Evolutionary conservation across 2,113 vertebrate species (phyloP).

Genomic region (Lasiurus borealis): DNA sequence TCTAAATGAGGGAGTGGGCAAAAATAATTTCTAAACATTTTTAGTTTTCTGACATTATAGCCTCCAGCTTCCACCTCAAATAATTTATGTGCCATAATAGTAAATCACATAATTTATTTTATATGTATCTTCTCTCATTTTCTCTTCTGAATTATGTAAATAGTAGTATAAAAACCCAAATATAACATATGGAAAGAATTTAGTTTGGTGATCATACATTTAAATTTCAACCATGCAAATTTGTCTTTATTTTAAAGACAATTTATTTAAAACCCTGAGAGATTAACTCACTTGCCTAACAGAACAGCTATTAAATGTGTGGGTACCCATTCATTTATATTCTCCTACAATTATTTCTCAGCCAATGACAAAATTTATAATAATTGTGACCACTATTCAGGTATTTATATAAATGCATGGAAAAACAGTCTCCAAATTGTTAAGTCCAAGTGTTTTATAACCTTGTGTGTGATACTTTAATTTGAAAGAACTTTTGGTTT

Average conservation of each 20-base stretch:
- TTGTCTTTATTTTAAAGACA: slow-evolving; percentile 2
- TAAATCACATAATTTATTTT: background rate
- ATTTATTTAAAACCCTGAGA: background rate
- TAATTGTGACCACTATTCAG: background rate
- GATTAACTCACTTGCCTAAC: background rate
- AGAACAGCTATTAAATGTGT: background rate
- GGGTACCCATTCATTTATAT: background rate
- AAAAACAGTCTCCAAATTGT: background rate
- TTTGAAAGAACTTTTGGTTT: slow-evolving; percentile 49
- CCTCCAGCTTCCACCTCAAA: background rate
- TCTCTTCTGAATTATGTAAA: background rate
- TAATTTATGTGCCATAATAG: background rate
- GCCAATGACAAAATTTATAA: background rate
- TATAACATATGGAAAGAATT: background rate
- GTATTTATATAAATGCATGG: background rate
- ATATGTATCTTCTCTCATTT: background rate
- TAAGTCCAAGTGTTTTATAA: background rate
- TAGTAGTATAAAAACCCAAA: background rate
- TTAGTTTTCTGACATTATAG: background rate
- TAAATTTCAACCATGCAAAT: background rate
- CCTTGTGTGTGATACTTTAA: background rate
- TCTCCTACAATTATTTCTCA: background rate
- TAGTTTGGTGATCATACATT: background rate
- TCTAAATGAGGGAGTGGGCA: background rate
- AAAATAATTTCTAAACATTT: slow-evolving; percentile 14